Base-by-base conservation (phyloP, 2,113 vertebrate genomes). In the Odontesthes bonariensis region DNA sequence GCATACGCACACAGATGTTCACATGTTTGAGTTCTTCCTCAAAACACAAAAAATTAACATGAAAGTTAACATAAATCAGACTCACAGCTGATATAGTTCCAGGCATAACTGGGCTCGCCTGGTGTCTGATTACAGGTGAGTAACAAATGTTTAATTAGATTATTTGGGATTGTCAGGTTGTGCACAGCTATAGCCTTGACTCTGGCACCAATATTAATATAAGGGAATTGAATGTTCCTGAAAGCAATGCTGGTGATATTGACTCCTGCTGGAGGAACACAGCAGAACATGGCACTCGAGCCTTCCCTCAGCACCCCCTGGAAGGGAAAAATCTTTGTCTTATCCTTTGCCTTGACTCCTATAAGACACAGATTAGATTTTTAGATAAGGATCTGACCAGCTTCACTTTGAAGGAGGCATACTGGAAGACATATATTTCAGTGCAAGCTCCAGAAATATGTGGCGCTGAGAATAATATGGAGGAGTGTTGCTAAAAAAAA, bases 31-130 rank as follows among this genome's bases (percentile, higher is more conserved):
- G 5, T 42, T 38, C 17, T 49, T 14, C 35, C 71, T 35, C 1
- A 57, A 63, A 56, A 20, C 0, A 62, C 61, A 27, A 53, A 20
- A 44, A 42, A 23, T 22, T 6, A n/a, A 54, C n/a, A 32, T 17
- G 1, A 32, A 57, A 55, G 49, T 2, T 2, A 0, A 12, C 7
- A 20, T 19, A 16, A 17, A 20, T 65, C 5, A 78, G 44, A 90
- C 92, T 88, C 49, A 92, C 92, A 84, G 5, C 91, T 88, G 54
- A 92, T 22, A n/a, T 8, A 77, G 79, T 91, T 91, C 12, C 0
- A 27, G 35, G 0, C 2, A 3, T 0, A 0, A n/a, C 0, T 0
- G 0, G 0, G 0, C 0, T 19, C 0, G 10, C 35, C 75, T 17
- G 35, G 49, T 27, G 64, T 6, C 8, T 63, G 55, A 6, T 0